These are phyloP conservation scores for Bubo blakistoni DNA, from an alignment of 2,113 vertebrate genomes.

Conservation along the genomic window DNA sequence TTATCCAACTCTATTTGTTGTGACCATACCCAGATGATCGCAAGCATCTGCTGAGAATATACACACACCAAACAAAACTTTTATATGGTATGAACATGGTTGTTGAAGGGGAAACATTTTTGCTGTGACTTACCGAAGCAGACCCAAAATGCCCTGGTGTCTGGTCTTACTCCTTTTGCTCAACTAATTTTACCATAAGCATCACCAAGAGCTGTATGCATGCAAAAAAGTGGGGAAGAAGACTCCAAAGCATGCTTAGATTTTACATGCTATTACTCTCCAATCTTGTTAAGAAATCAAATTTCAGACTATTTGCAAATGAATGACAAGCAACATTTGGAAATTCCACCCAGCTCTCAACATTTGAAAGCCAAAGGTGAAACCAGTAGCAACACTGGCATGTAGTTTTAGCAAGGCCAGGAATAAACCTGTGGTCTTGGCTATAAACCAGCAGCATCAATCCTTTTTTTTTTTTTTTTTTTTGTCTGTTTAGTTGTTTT, in stretches of 20 bases:
- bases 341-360: background rate
- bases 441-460: background rate
- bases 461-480: background rate
- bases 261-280: background rate
- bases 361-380: background rate
- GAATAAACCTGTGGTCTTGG: background rate
- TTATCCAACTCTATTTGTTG: constrained; percentile 76
- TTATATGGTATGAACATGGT: background rate
- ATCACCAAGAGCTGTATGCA: background rate
- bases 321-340: background rate
- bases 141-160: background rate
- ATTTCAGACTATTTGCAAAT: background rate
- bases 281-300: background rate
- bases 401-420: background rate
- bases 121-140: background rate
- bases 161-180: background rate
- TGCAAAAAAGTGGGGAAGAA: too few species aligned
- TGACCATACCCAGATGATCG: background rate
- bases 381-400: background rate
- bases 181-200: background rate
- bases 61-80: background rate
- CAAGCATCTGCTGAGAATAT: background rate
- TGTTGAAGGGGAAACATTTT: background rate
- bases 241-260: background rate
- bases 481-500: background rate